Conservation (phyloP, 2,113 vertebrate species). For the Galbula dea region DNA sequence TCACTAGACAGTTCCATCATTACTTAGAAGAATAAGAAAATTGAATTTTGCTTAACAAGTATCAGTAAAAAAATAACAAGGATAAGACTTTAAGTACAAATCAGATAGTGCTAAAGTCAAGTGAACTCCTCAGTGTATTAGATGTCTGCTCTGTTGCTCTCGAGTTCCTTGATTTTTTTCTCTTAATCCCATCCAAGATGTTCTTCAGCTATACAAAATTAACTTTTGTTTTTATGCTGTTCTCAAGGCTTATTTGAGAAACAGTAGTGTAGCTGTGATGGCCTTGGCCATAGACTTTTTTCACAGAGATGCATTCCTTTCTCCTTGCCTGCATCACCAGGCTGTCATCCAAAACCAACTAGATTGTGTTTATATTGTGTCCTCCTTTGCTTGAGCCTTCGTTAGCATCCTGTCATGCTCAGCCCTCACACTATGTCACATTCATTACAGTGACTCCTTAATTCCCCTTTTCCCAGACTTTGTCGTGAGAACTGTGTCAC, state of each 20-base stretch:
- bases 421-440: conserved; percentile 26
- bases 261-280: conserved; percentile 22
- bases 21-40: background rate
- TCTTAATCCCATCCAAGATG: background rate
- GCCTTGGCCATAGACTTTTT: conserved; percentile 13
- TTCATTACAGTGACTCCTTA: background rate
- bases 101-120: background rate
- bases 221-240: conserved; percentile 20
- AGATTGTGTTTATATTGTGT: conserved; percentile 34
- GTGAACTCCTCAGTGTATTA: background rate
- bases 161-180: background rate
- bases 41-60: background rate
- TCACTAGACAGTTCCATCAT: background rate
- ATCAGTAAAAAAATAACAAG: background rate
- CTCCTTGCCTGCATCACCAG: conserved; percentile 36
- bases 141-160: background rate
- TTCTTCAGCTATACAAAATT: background rate
- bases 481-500: background rate
- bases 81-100: background rate
- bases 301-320: conserved; percentile 36
- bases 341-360: conserved; percentile 37
- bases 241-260: conserved; percentile 16
- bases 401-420: conserved; percentile 3
- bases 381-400: conserved; percentile 15
- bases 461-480: background rate